A percentile compares a stretch with the other conserved stretches of the same genome.
Conservation (phyloP, 1,140 invertebrate species). For the Drosophila tsacasi region DNA sequence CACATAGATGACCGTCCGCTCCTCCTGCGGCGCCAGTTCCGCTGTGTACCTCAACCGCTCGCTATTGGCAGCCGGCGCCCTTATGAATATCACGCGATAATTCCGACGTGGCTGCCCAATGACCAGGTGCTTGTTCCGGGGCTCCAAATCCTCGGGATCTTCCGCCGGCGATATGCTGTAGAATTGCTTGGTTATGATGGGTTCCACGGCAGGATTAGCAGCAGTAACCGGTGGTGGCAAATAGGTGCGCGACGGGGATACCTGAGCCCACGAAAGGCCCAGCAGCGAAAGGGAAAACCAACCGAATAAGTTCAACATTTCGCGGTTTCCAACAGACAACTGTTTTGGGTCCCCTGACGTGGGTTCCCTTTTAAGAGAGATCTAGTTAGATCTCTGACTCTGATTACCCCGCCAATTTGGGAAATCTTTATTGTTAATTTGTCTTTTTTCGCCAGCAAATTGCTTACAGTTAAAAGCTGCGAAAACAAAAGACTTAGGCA, state of each 20-base stretch:
- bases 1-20: slow-evolving; percentile 94
- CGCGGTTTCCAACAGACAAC: slow-evolving; percentile 32
- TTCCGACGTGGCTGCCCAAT: slow-evolving; percentile 89
- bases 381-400: neutral
- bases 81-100: slow-evolving; percentile 95
- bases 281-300: neutral
- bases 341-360: neutral
- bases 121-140: slow-evolving; percentile 64
- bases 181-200: slow-evolving; percentile 78
- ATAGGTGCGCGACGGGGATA: slow-evolving; percentile 44
- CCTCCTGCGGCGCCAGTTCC: slow-evolving; percentile 89
- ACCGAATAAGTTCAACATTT: slow-evolving; percentile 38
- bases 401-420: slow-evolving; percentile 16
- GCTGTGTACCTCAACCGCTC: slow-evolving; percentile 88
- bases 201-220: slow-evolving; percentile 8
- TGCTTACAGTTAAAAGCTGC: slow-evolving; percentile 34
- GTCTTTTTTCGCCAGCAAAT: slow-evolving; percentile 7
- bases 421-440: slow-evolving; percentile 14
- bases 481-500: slow-evolving; percentile 77
- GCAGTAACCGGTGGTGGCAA: slow-evolving; percentile 43
- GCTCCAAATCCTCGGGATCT: slow-evolving; percentile 61
- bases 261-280: slow-evolving; percentile 10
- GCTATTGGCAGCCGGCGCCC: slow-evolving; percentile 89
- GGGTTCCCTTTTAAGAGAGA: slow-evolving; percentile 20
- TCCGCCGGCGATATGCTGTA: slow-evolving; percentile 74